Percentiles rank a stretch among this genome's conserved stretches.
These are phyloP conservation scores for Melinopterus prodromus DNA, from an alignment of 2,888 invertebrate genomes.

Conservation along the genomic window DNA sequence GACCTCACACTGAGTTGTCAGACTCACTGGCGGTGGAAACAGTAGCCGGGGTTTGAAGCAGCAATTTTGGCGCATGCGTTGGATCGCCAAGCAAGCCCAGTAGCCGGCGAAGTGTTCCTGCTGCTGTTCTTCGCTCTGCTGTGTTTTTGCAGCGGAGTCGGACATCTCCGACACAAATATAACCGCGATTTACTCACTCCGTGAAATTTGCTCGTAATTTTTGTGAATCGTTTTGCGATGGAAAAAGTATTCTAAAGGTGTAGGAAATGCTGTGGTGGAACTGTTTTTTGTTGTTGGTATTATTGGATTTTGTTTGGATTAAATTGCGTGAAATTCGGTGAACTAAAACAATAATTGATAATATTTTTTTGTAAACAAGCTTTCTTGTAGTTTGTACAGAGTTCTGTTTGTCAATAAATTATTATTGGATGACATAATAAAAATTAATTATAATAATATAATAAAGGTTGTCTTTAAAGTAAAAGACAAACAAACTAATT, in stretches of 20 bases:
- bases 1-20: conserved; percentile 23
- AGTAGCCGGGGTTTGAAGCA: conserved; percentile 18
- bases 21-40: neutral
- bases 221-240: neutral
- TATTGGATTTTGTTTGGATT: too few relatives aligned
- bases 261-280: too few relatives aligned
- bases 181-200: neutral
- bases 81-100: neutral
- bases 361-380: too few relatives aligned
- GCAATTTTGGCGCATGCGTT: conserved; percentile 12
- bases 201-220: neutral
- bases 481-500: too few relatives aligned
- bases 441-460: too few relatives aligned
- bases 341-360: too few relatives aligned
- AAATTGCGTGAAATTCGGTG: too few relatives aligned
- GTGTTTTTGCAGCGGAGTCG: neutral
- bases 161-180: neutral
- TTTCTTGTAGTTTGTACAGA: too few relatives aligned
- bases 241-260: neutral
- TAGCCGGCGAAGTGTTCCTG: conserved; percentile 10
- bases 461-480: too few relatives aligned
- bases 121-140: neutral
- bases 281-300: too few relatives aligned
- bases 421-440: too few relatives aligned
- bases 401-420: too few relatives aligned